Conservation (phyloP, 2,113 vertebrate species). For the Ageneiosus marmoratus region DNA sequence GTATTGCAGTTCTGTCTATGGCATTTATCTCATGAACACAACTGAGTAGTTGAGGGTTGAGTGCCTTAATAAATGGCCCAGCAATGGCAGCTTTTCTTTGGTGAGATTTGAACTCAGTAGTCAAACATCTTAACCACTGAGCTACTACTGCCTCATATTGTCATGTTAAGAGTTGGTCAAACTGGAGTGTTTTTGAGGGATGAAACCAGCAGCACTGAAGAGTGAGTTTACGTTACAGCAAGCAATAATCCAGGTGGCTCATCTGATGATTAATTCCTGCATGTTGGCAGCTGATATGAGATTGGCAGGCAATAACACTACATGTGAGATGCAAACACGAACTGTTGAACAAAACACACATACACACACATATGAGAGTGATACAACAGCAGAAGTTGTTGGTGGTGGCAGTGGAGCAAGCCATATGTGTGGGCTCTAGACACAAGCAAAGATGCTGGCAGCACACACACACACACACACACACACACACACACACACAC, state of each 20-base stretch:
- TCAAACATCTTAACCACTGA: no score
- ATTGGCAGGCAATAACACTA: background rate
- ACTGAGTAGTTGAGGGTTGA: no score
- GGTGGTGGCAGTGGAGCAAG: conserved; percentile 34
- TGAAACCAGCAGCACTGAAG: background rate
- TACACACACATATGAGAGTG: conserved; percentile 15
- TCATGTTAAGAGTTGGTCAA: background rate
- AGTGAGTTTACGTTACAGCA: background rate
- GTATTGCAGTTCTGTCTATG: no score
- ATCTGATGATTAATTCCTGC: conserved; percentile 20
- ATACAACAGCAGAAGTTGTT: conserved; percentile 35
- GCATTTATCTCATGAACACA: no score
- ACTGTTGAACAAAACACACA: conserved; percentile 11
- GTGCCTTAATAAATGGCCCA: no score
- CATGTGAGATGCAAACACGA: background rate
- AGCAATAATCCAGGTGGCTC: conserved; percentile 25
- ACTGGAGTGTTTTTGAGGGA: background rate
- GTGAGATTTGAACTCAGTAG: no score
- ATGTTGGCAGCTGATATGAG: conserved; percentile 10
- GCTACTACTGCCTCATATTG: no score
- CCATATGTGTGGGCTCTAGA: conserved; percentile 44
- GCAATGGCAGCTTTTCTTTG: no score
- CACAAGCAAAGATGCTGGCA: conserved; percentile 25
- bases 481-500: conserved; percentile 15
- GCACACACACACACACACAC: conserved; percentile 24